These are phyloP conservation scores for Melieria crassipennis DNA, from an alignment of 2,888 invertebrate genomes.

Conservation along the genomic window DNA sequence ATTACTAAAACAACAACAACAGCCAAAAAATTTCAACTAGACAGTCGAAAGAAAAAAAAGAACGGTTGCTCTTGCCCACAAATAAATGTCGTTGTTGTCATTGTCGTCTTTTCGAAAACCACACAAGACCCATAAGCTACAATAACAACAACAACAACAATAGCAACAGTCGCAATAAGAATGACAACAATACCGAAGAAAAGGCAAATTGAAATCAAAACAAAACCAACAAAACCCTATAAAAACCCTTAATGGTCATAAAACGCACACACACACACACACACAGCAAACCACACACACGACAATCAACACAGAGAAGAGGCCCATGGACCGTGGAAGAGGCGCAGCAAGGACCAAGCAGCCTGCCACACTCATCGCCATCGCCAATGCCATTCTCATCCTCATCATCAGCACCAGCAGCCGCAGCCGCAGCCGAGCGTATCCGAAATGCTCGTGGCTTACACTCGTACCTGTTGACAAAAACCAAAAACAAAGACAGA, in stretches of 20 bases:
- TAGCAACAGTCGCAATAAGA: slow-evolving; percentile 22
- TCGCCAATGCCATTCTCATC: too few species aligned
- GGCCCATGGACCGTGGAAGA: too few species aligned
- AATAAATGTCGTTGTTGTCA: slow-evolving; percentile 36
- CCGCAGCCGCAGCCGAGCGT: neutral
- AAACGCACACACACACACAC: slow-evolving; percentile 47
- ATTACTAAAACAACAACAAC: too few species aligned
- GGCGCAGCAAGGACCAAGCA: too few species aligned
- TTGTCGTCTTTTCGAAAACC: too few species aligned
- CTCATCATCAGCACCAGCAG: slow-evolving; percentile 3
- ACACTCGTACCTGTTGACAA: neutral
- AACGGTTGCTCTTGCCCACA: slow-evolving; percentile 33
- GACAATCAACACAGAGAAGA: too few species aligned
- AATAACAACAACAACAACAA: slow-evolving; percentile 15
- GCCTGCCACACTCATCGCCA: too few species aligned
- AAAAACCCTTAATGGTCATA: slow-evolving; percentile 56
- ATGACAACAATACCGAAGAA: slow-evolving; percentile 31
- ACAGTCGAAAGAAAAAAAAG: neutral
- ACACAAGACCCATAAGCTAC: slow-evolving; percentile 5
- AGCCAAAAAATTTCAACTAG: too few species aligned
- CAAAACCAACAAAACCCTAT: slow-evolving; percentile 43
- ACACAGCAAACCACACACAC: slow-evolving; percentile 26
- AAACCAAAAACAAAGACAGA: slow-evolving; percentile 17
- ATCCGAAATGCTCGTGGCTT: too few species aligned
- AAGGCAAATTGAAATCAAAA: slow-evolving; percentile 60